These are phyloP conservation scores for Charanyca ferruginea DNA, from an alignment of 2,888 invertebrate species.

Conservation along the genomic window DNA sequence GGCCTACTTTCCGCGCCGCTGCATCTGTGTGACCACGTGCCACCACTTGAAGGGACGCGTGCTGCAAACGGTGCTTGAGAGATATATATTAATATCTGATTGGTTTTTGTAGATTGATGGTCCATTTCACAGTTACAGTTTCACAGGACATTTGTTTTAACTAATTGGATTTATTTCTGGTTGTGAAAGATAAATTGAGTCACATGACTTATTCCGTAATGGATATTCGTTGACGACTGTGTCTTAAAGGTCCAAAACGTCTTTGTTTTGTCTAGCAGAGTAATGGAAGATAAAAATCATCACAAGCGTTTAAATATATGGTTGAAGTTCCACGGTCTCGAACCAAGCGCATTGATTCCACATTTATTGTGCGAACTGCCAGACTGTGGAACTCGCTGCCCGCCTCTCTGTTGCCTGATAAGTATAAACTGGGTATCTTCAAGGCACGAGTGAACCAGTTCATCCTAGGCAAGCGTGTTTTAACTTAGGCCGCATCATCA, in stretches of 20 bases:
- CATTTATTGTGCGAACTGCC: too few relatives aligned
- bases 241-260: not conserved
- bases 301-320: too few relatives aligned
- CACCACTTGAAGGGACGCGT: conserved; percentile 58
- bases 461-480: too few relatives aligned
- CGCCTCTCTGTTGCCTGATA: too few relatives aligned
- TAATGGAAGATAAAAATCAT: too few relatives aligned
- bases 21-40: conserved; percentile 60
- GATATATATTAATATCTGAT: conserved; percentile 50
- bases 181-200: conserved; percentile 2
- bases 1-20: conserved; percentile 60
- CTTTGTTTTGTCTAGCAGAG: not conserved
- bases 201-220: not conserved
- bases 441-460: too few relatives aligned
- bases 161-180: conserved; percentile 10
- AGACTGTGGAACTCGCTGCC: too few relatives aligned
- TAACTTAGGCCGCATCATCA: too few relatives aligned
- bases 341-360: too few relatives aligned
- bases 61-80: conserved; percentile 63
- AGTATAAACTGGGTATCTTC: too few relatives aligned
- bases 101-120: conserved; percentile 43
- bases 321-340: too few relatives aligned
- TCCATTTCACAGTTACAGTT: conserved; percentile 43
- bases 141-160: conserved; percentile 51
- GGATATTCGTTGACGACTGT: not conserved